These are phyloP conservation scores for Pachycephala philippinensis DNA, from an alignment of 2,113 vertebrate genomes.

Conservation along the genomic window DNA sequence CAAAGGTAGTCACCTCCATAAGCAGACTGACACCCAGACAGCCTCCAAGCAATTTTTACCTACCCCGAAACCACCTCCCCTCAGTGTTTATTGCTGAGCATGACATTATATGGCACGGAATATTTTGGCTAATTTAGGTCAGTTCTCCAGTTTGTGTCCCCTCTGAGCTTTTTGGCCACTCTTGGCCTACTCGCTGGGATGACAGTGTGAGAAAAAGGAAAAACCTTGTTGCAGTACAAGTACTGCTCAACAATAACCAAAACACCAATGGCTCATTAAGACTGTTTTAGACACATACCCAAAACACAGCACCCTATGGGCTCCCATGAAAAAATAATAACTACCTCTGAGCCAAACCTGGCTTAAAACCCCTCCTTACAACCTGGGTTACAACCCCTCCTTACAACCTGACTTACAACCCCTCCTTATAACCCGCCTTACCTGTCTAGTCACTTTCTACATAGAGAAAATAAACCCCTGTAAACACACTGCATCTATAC, in stretches of 20 bases:
- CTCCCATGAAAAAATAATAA: not conserved
- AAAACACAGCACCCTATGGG: not conserved
- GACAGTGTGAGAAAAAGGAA: not conserved
- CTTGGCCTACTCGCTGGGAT: fast-evolving
- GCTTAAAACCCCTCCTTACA: not conserved
- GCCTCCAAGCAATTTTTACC: not conserved
- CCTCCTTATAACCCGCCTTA: not conserved
- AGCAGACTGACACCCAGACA: not conserved
- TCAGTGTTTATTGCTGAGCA: not conserved
- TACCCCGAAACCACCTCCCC: fast-evolving
- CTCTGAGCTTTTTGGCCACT: not conserved
- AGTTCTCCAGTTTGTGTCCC: not conserved
- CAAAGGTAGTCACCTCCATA: not conserved
- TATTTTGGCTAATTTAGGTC: not conserved
- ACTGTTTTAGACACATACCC: not conserved
- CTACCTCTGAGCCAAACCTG: not conserved
- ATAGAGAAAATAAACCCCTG: not conserved
- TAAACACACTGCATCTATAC: not conserved
- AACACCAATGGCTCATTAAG: not conserved
- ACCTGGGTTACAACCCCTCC: not conserved
- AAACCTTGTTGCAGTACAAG: not conserved
- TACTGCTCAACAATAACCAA: not conserved
- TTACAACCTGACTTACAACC: not conserved
- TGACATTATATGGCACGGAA: not conserved
- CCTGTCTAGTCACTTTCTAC: not conserved